A percentile compares a stretch with the other conserved stretches of the same genome.
These are phyloP conservation scores for Caenorhabditis panamensis DNA, from an alignment of 2,888 invertebrate species.

Conservation along the genomic window DNA sequence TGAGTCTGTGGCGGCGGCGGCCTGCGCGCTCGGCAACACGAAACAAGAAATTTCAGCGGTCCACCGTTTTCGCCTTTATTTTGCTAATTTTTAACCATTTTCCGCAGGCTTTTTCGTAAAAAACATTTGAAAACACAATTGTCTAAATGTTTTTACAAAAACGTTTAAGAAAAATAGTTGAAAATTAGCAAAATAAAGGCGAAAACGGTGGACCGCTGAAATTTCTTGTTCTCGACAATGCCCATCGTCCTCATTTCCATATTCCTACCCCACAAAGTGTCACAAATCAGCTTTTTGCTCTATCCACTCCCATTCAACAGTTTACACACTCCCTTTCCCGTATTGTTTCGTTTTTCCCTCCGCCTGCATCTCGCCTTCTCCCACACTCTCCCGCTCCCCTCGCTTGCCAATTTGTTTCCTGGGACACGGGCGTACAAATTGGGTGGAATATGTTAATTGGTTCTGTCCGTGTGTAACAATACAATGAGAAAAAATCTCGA, in stretches of 20 bases:
- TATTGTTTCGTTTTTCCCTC: slow-evolving; percentile 27
- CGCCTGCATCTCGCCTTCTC: slow-evolving; percentile 3
- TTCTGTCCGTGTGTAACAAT: slow-evolving; percentile 44
- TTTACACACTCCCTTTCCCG: slow-evolving; percentile 15
- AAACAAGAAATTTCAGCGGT: too few species aligned
- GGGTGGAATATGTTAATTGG: slow-evolving; percentile 58
- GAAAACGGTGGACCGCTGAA: too few species aligned
- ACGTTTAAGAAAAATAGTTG: too few species aligned
- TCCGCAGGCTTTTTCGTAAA: too few species aligned
- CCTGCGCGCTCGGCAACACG: too few species aligned
- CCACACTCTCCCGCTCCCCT: slow-evolving; percentile 23
- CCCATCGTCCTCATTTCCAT: neutral
- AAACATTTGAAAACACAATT: too few species aligned
- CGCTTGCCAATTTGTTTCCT: slow-evolving; percentile 47
- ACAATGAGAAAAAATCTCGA: slow-evolving; percentile 32
- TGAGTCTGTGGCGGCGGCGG: too few species aligned
- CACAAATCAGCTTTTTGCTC: slow-evolving; percentile 6
- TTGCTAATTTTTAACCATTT: too few species aligned
- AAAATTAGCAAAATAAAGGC: too few species aligned
- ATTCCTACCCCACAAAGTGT: slow-evolving; percentile 1
- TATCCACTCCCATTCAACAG: neutral
- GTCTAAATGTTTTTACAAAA: too few species aligned
- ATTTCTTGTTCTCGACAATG: too few species aligned
- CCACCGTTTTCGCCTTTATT: too few species aligned
- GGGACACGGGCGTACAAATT: slow-evolving; percentile 32